Evolutionary conservation across 1,140 invertebrate species (phyloP), one percentile per base, ranked within the genome.

Genomic region (Eupeodes corollae): DNA sequence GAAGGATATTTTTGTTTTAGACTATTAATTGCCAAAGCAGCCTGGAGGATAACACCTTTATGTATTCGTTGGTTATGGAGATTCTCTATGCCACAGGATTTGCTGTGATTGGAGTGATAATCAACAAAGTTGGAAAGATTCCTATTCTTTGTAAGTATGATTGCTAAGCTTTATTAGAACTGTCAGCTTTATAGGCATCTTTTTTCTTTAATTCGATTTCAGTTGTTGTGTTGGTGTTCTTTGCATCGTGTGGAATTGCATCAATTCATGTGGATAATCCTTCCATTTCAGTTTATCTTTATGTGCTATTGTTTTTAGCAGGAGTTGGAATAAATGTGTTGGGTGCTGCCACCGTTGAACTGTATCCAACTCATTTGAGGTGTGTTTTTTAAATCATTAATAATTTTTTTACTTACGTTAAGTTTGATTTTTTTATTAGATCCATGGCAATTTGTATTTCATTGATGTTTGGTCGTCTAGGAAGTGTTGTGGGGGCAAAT

Each of bases 391-490:
- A 26, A 31, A 8, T 13, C 18, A 33, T 48, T 26, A 16, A 34
- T 11, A 21, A 11, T 42, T 31, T 42, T 9, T 44, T 12, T 15
- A 2, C 14, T 15, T 31, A 31, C 8, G 21, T 11, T n/a, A 38
- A 46, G 15, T 30, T 40, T 31, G 32, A 40, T 40, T 40, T 6
- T n/a, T 30, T 16, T 44, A 37, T 2, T 33, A 56, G 54, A 44
- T 49, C 56, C 34, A 63, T 63, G 57, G 64, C 64, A 6, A 53
- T 67, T n/a, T 59, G 56, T 33, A 46, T 65, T n/a, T 53, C 60
- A 9, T 48, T 67, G 21, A 58, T 62, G 54, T 38, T 52, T n/a
- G 64, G 60, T n/a, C 52, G 61, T 18, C 39, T 63, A 6, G 52
- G 52, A 19, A 55, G 55, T 35, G 51, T 57, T 15, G 49, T 59